A percentile compares a stretch with the other conserved stretches of the same genome.
Conservation (phyloP, 1,140 invertebrate genomes). For the Temnothorax nylanderi region DNA sequence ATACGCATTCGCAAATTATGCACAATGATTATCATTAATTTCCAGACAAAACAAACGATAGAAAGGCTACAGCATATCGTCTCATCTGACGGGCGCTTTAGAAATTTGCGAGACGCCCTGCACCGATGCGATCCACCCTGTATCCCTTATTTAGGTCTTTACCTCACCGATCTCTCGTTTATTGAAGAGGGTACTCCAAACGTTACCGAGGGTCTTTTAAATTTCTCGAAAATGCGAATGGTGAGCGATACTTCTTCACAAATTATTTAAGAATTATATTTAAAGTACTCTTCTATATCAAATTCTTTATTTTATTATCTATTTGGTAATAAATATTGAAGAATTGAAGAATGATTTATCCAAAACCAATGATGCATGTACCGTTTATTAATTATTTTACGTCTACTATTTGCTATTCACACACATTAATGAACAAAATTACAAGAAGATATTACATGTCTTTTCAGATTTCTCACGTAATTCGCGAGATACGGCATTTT, state of each 20-base stretch:
- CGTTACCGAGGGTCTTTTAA: conserved; percentile 95
- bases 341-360: background rate
- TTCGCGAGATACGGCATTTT: conserved; percentile 96
- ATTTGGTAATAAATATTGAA: background rate
- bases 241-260: conserved; percentile 85
- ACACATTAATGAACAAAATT: background rate
- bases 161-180: conserved; percentile 96
- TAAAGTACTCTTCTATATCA: background rate
- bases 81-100: conserved; percentile 95
- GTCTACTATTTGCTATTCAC: background rate
- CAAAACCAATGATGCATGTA: background rate
- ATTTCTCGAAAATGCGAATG: conserved; percentile 99
- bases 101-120: conserved; percentile 94
- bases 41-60: conserved; percentile 94
- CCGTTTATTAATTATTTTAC: conserved; percentile 11
- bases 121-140: conserved; percentile 97
- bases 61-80: conserved; percentile 95
- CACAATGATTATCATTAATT: conserved; percentile 59
- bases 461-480: conserved; percentile 96
- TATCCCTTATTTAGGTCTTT: conserved; percentile 97
- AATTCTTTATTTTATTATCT: background rate
- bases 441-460: background rate
- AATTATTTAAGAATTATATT: background rate
- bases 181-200: conserved; percentile 98
- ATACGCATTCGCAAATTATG: background rate